Evolutionary conservation across 2,113 vertebrate species (phyloP), one percentile per base, ranked within the genome.

Genomic region (Camelus dromedarius): DNA sequence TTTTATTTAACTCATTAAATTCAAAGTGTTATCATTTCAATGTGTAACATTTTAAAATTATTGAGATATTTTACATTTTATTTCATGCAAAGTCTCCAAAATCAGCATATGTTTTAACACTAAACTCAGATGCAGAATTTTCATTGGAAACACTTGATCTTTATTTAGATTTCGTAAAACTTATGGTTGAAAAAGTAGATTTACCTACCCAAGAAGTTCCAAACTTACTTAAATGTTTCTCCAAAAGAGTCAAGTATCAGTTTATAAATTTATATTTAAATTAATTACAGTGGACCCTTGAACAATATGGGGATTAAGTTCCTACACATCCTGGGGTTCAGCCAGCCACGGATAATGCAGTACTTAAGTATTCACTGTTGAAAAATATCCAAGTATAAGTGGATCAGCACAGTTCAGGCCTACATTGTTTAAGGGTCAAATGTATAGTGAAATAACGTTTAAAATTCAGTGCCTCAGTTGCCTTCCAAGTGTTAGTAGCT

Each of bases 151-250:
- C 52, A 70, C 8, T 50, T 83, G 12, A 58, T 87, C 20, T 85
- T 1, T 89, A 28, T 91, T 84, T 66, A 85, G 5, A 80, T 75
- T 95, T 81, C 14, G 56, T 82, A 82, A 89, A 85, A 66, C 92
- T 67, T 82, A 54, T 54, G 81, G 48, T 92, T 85, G 60, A 84
- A 92, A 87, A 91, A 81, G 9, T 87, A 90, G 67, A 42, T 12
- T 60, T 26, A 79, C 46, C 11, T 69, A 69, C 8, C 15, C 24
- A 62, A n/a, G 20, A 90, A 85, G 76, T 75, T 62, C 22, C 35
- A 76, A 48, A 30, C 48, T 56, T 54, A 84, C 56, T 38, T 84
- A 46, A 72, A 20, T 64, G 22, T 91, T 88, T 92, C 18, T 64
- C 4, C 22, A 0, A 5, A 26, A 38, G 28, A 67, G 42, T 42